Evolutionary conservation across 2,113 vertebrate species (phyloP), one percentile per base, ranked within the genome.

Genomic region (human): DNA sequence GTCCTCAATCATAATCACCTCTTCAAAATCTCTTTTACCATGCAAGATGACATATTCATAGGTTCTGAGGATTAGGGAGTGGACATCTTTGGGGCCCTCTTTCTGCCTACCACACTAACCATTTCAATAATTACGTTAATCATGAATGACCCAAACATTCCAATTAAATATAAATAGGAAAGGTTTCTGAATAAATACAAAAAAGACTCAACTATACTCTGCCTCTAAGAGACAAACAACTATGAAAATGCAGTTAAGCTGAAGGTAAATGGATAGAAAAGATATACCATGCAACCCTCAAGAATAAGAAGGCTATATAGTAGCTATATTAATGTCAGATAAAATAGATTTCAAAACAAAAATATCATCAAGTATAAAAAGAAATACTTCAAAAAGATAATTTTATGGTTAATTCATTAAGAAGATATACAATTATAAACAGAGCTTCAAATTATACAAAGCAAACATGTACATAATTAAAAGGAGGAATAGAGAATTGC

Each of bases 41-140:
- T 30, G 5, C 6, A 66, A 88, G 20, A 16, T 84, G 9, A 88
- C 17, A 73, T 43, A 86, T 40, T 64, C 59, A 79, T 20, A 79
- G 43, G 13, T 92, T 79, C 32, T 83, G 55, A 83, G 16, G 35
- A 57, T 84, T 57, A 87, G 13, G 5, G 59, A 40, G 2, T 64
- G 16, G 27, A 35, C n/a, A 48, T 40, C 14, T 64, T 90, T 48
- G 5, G 32, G 18, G 8, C 8, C 30, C 9, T 61, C 35, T 79
- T 79, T 84, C 72, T 93, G 32, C 50, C 22, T 89, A 78, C 17
- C 5, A 32, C 5, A 52, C 13, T 40, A 81, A 57, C 4, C 3
- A 59, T 73, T 86, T 90, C 45, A 81, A 50, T 93, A 66, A 90
- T 73, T 73, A 93, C 43, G 40, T 83, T 80, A 85, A 89, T 75